Evolutionary conservation across 2,797 vertebrate genomes (phyloP).

Genomic region (Karalla daura): DNA sequence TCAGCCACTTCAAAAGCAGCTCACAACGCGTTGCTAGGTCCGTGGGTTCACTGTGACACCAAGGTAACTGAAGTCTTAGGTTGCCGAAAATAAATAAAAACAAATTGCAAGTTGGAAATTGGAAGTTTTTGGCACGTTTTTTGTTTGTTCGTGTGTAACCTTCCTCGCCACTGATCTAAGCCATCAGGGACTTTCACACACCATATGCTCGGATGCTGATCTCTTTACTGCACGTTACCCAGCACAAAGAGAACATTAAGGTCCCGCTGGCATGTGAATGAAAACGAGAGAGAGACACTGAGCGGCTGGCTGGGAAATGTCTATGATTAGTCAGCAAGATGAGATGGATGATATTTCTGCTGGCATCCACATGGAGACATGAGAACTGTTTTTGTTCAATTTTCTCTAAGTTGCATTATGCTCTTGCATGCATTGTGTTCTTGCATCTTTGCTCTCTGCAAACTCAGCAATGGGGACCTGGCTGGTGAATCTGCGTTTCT

Average conservation of each 20-base stretch:
- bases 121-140: background rate
- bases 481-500: no score
- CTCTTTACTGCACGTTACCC: background rate
- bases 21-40: background rate
- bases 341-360: slow-evolving; percentile 30
- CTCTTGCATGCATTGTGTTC: background rate
- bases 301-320: background rate
- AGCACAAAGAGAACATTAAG: background rate
- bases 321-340: slow-evolving; percentile 3
- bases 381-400: slow-evolving; percentile 46
- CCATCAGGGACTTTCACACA: slow-evolving; percentile 6
- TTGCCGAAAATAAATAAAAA: background rate
- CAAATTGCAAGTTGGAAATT: no score
- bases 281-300: background rate
- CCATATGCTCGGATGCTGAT: background rate
- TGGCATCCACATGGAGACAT: slow-evolving; percentile 10
- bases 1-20: slow-evolving; percentile 13
- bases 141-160: background rate
- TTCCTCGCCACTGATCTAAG: background rate
- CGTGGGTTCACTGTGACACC: background rate
- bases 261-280: background rate
- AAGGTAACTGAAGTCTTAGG: background rate
- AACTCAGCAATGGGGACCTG: no score
- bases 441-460: no score
- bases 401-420: slow-evolving; percentile 1